These are phyloP conservation scores for Hippopotamyrus pictus DNA, from an alignment of 2,797 vertebrate genomes.

Conservation along the genomic window DNA sequence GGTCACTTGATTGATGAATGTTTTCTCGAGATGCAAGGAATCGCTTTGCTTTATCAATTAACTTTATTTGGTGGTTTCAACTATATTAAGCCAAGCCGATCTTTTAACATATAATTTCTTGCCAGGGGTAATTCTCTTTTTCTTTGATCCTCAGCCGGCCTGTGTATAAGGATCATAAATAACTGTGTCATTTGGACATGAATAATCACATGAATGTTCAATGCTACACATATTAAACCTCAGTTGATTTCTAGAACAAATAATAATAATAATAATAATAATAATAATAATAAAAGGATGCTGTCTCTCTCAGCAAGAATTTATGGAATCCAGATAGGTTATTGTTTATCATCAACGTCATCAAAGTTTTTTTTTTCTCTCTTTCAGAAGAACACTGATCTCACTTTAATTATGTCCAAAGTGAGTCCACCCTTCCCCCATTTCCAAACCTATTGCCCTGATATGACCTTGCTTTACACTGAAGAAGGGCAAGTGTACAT, in stretches of 20 bases:
- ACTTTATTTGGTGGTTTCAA: conserved; percentile 63
- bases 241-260: not conserved
- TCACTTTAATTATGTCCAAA: not conserved
- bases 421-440: not conserved
- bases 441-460: not conserved
- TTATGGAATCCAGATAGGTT: not conserved
- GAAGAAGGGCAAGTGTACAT: not conserved
- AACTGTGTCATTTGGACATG: conserved; percentile 41
- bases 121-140: conserved; percentile 56
- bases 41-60: conserved; percentile 53
- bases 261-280: not conserved
- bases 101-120: conserved; percentile 66
- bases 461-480: not conserved
- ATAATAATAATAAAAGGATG: conserved; percentile 29
- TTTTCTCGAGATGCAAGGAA: conserved; percentile 48
- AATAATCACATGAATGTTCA: conserved; percentile 54
- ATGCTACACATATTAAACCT: not conserved
- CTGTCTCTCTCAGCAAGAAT: conserved; percentile 15
- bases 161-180: conserved; percentile 73
- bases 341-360: not conserved
- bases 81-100: conserved; percentile 56
- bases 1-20: conserved; percentile 50
- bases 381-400: not conserved
- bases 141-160: conserved; percentile 68
- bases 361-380: not conserved